phyloP scores from a whole-genome alignment of 2,797 vertebrate species.

The Oreortyx pictus region DNA sequence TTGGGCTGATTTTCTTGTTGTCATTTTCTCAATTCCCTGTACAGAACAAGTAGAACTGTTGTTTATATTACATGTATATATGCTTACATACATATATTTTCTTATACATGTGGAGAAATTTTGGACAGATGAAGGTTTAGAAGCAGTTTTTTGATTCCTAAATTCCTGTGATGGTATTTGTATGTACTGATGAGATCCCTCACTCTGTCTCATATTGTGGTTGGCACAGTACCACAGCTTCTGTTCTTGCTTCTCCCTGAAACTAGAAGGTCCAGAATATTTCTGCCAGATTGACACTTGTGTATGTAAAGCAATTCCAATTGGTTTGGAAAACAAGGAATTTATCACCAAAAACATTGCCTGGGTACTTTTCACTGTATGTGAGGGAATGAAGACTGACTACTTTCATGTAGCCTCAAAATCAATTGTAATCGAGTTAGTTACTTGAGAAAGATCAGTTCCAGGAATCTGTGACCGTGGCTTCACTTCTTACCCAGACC shows the following conservation, averaged over 20 bases:
- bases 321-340: not conserved
- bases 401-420: not conserved
- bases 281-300: not conserved
- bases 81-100: not conserved
- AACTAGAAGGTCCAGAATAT: not conserved
- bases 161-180: not conserved
- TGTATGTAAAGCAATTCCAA: not conserved
- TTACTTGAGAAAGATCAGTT: not conserved
- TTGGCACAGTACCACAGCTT: not conserved
- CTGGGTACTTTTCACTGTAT: not conserved
- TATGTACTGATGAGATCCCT: not conserved
- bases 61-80: not conserved
- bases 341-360: not conserved
- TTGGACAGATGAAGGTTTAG: not conserved
- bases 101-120: not conserved
- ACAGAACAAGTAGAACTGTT: not conserved
- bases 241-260: not conserved
- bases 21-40: not conserved
- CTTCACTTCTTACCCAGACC: not conserved
- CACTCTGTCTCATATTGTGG: not conserved
- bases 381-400: not conserved
- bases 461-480: not conserved
- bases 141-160: not conserved
- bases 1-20: not conserved
- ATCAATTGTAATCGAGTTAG: constrained; percentile 13